Evolutionary conservation across 2,888 invertebrate species (phyloP), one percentile per base, ranked within the genome.

Genomic region (Willowsia nigromaculata): DNA sequence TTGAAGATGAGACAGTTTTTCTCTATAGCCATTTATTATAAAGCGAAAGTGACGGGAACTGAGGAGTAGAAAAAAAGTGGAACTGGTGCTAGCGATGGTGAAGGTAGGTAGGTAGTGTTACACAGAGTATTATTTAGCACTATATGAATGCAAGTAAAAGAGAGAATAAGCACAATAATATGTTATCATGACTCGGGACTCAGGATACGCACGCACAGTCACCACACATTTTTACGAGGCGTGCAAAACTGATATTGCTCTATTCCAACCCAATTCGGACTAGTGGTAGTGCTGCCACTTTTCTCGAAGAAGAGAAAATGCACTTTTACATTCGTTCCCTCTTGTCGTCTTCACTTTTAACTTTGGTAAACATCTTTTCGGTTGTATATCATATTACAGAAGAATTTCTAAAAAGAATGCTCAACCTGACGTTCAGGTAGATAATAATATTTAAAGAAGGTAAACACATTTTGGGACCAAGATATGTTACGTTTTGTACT

Each of bases 1-100:
- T 83, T 90, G 76, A 90, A 85, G 85, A 90, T 86, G 83, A 90
- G 85, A 90, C 86, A 76, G 74, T 56, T 89, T 82, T 65, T 65
- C 56, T 74, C 59, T 50, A 37, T 33, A 33, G 81, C 88, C 83
- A 90, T 90, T 90, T 90, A 90, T 90, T 90, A 81, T 56, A 85
- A 85, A 89, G 18, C 47, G 85, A 76, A 89, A 85, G 85, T 85
- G 85, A 89, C 88, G 68, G 83, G 22, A 37, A 53, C 18, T 33
- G 7, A 78, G 47, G 27, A 78, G 18, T n/a, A 85, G 83, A 71
- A 59, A 71, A 59, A 9, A 59, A 81, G 59, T 59, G 78, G 30
- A n/a, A 53, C 78, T 18, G 33, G 53, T 50, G 30, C 7, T 22
- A 30, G 71, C 15, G 22, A 30, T 30, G 22, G 30, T 25, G 22